Base-by-base conservation (phyloP, 2,113 vertebrate species). In the Oreochromis niloticus region DNA sequence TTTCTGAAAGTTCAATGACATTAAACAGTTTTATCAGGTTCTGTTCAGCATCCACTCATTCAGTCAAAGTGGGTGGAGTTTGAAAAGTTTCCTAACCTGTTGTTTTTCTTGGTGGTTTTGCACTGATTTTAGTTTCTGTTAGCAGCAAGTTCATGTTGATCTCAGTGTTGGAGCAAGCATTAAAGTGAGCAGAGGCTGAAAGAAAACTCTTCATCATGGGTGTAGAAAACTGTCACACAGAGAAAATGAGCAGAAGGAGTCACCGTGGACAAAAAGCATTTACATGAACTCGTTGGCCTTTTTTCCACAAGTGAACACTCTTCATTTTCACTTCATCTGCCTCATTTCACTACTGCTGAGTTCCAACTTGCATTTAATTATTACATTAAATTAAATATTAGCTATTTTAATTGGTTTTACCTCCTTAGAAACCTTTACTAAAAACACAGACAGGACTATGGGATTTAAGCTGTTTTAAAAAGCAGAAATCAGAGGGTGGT, bases 371-470 rank as follows among this genome's bases (percentile, higher is more conserved):
- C 19, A 1, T 0, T 9, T 56, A 56, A 24, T 56, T 3, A 56
- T 56, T 3, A 13, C 22, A 56, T 56, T 1, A 56, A 24, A 24
- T 56, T 56, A 56, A 2, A 56, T 24, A 56, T 56, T 13, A 56
- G 22, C 2, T 13, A 24, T 56, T 59, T 59, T 59, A 59, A 30
- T 30, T 59, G 13, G 56, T 14, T 59, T 59, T 30, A 30, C 24
- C 7, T 27, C 12, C 0, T 59, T 0, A 0, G 6, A 30, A 59
- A 59, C 13, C 55, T 27, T 57, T 13, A 8, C 24, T 57, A 27
- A 27, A 27, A 57, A 4, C 54, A 55, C 12, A 57, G 55, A 0
- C 55, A 57, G 12, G 14, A 12, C 22, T 14, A 14, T 57, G 55
- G 24, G 24, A 57, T 57, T 57, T 27, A 56, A 4, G 4, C 0